Evolutionary conservation across 2,113 vertebrate species (phyloP), one percentile per base, ranked within the genome.

Genomic region (Pandion haliaetus): DNA sequence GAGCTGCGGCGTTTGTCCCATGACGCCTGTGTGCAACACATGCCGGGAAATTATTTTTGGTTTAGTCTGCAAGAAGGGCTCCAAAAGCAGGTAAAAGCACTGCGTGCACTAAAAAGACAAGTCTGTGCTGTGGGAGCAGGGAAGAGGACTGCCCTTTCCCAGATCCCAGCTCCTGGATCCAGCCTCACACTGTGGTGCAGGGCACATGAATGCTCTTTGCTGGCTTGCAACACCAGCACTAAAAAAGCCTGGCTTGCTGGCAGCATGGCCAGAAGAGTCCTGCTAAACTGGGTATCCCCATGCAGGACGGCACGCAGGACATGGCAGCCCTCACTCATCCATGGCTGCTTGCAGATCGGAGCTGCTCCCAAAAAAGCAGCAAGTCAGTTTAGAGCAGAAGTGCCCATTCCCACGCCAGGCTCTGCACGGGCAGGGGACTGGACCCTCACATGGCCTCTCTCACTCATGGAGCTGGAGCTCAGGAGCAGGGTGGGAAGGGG

Each of bases 381-480:
- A 1, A 25, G n/a, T 28, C 69, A 24, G 40, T 17, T 49, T 1
- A 14, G 45, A 70, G 58, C 62, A 67, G 52, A 52, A 72, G 13
- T 5, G 38, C 50, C 58, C 32, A 2, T 8, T 85, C 8, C 70
- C 57, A 17, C 0, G 0, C 14, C 34, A 5, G 36, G 15, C 23
- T 52, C 67, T 4, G 4, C 19, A 3, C 0, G 2, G 63, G 47
- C 54, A 29, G 38, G 11, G 59, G n/a, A 61, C 24, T 6, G 0
- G 4, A 49, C 1, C 29, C 45, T 7, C 0, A 0, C 3, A 0
- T 0, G 0, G 12, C 1, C 1, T 5, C 15, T 58, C 1, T 5
- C 5, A 7, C 24, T 10, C 52, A 26, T 0, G 0, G 65, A 90
- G 59, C 52, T 0, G 1, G 47, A 62, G 74, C 20, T 78, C 0